phyloP scores from a whole-genome alignment of 2,797 vertebrate genomes.

The Ctenopoma kingsleyae region DNA sequence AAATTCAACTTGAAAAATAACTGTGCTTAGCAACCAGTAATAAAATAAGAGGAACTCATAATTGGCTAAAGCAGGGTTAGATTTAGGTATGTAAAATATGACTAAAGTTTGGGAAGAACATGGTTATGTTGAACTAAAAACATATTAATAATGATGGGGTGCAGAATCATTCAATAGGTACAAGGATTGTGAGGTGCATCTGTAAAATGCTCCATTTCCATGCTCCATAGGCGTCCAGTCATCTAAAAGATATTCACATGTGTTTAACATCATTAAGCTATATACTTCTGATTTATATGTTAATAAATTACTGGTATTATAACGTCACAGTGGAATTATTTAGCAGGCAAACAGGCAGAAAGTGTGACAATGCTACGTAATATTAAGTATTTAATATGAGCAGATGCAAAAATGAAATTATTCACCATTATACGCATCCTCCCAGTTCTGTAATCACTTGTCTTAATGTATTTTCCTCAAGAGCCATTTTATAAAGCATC shows the following conservation, averaged over 20 bases:
- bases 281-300: slow-evolving; percentile 20
- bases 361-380: slow-evolving; percentile 5
- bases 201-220: neutral
- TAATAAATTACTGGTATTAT: neutral
- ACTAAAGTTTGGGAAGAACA: neutral
- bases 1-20: too few species aligned
- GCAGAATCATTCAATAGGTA: fast-evolving
- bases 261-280: slow-evolving; percentile 16
- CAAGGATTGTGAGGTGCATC: neutral
- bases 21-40: too few species aligned
- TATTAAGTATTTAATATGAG: slow-evolving; percentile 1
- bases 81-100: too few species aligned
- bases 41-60: too few species aligned
- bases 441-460: slow-evolving; percentile 20
- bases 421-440: slow-evolving; percentile 18
- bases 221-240: neutral
- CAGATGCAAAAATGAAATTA: slow-evolving; percentile 35
- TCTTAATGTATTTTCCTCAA: slow-evolving; percentile 29
- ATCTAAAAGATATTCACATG: slow-evolving; percentile 14
- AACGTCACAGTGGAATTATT: slow-evolving; percentile 27
- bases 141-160: neutral
- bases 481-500: slow-evolving; percentile 31
- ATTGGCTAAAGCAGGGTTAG: too few species aligned
- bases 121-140: neutral
- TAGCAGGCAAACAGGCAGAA: slow-evolving; percentile 9